A percentile compares a stretch with the other conserved stretches of the same genome.
Evolutionary conservation across 2,888 invertebrate species (phyloP).

Genomic region (Nemapogon koenigi): DNA sequence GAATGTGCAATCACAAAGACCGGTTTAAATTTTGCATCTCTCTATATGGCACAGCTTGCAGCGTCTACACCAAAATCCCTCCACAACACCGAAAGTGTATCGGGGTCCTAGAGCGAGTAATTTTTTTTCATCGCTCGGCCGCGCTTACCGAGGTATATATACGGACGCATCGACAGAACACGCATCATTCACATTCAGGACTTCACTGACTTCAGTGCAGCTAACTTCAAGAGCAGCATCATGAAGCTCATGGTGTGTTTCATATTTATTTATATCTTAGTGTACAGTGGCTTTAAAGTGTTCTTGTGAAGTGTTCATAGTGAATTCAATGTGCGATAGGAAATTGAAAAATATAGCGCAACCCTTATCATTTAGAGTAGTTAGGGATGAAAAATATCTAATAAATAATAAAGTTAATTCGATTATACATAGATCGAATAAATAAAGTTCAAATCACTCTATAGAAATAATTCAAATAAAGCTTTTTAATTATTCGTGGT

Average conservation of each 20-base stretch:
- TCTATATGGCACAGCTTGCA: slow-evolving; percentile 1
- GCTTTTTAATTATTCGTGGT: too few relatives aligned
- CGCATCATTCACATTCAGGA: slow-evolving; percentile 66
- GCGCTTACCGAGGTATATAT: slow-evolving; percentile 54
- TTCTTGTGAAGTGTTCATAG: too few relatives aligned
- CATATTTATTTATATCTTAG: slow-evolving; percentile 12
- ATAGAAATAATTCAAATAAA: too few relatives aligned
- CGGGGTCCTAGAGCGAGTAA: slow-evolving; percentile 52
- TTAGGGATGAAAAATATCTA: too few relatives aligned
- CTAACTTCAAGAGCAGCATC: slow-evolving; percentile 58
- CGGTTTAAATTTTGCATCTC: slow-evolving; percentile 8
- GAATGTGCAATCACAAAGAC: slow-evolving; percentile 7
- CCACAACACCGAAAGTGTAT: slow-evolving; percentile 62
- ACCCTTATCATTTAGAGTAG: too few relatives aligned
- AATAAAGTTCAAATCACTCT: too few relatives aligned
- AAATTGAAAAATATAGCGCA: too few relatives aligned
- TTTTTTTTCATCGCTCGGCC: slow-evolving; percentile 58
- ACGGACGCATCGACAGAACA: slow-evolving; percentile 42
- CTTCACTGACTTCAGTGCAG: slow-evolving; percentile 63
- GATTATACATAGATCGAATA: too few relatives aligned
- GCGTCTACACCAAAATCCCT: slow-evolving; percentile 28
- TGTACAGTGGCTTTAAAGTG: slow-evolving; percentile 8
- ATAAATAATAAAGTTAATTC: too few relatives aligned
- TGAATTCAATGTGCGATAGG: too few relatives aligned
- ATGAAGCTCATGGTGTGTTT: slow-evolving; percentile 63